Base-by-base conservation (phyloP, 1,140 invertebrate species). In the Drosophila ogumai region DNA sequence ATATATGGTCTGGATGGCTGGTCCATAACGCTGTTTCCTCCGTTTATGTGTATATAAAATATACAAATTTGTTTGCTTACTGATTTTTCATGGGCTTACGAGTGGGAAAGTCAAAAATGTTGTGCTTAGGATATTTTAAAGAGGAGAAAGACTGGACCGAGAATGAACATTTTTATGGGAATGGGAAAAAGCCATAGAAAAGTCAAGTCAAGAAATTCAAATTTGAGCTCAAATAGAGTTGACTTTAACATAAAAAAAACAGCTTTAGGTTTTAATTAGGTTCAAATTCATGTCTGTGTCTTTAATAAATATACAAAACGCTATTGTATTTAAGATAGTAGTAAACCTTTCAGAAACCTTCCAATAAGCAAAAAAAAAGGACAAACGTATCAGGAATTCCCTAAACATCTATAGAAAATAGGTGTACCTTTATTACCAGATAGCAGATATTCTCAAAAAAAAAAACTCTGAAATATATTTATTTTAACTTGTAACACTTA, bases 41-140 rank as follows among this genome's bases (percentile, higher is more conserved):
- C 31, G 34, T 75, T 75, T 75, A 75, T 76, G 55, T 17, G 54
- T 44, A 36, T 50, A 77, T 68, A 76, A 77, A 77, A 69, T 61
- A 68, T 58, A 75, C 40, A 59, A 72, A 72, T 72, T 69, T 72
- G 36, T 19, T 31, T 52, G 34, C 66, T 44, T 32, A 34, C 36
- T 52, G 64, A 17, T 34, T 67, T 69, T 52, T 38, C 25, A 41
- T 41, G 19, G 19, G 19, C 19, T 65, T 40, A 55, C 19, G 22
- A 46, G 31, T n/a, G 19, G 32, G 52, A 36, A 28, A 58, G 19
- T 22, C 25, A 7, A 50, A 40, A 40, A 57, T 40, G 22, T 19
- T 56, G 8, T 12, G 7, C 32, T n/a, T 38, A 61, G 25, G 15
- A 38, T n/a, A 31, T 32, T 38, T 43, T 66, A 17, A 13, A 65